Evolutionary conservation across 1,140 invertebrate species (phyloP).

Genomic region (Brachionus plicatilis): DNA sequence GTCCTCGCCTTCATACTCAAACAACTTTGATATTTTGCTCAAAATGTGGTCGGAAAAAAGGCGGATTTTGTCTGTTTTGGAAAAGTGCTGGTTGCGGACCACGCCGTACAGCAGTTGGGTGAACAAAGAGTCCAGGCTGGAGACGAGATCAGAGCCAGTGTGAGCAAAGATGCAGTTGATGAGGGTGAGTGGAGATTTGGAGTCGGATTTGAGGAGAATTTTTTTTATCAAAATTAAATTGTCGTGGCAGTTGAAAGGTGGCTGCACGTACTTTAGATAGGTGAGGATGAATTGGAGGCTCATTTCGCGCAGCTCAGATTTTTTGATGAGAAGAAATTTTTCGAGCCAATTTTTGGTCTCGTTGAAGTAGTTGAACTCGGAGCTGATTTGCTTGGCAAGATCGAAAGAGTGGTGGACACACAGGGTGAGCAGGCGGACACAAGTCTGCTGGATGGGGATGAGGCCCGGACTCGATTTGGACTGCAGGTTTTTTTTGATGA

Average conservation of each 20-base stretch:
- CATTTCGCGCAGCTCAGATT: conserved; percentile 27
- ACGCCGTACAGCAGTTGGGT: background rate
- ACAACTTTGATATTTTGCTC: background rate
- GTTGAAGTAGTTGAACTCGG: conserved; percentile 36
- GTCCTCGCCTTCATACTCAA: background rate
- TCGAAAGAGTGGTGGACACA: background rate
- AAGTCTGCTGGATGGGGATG: conserved; percentile 10
- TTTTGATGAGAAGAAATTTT: conserved; percentile 27
- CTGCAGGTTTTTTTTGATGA: background rate
- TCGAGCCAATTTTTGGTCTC: conserved; percentile 32
- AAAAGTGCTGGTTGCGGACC: background rate
- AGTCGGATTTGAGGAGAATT: background rate
- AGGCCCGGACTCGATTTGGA: background rate
- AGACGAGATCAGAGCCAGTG: background rate
- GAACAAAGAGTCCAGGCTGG: background rate
- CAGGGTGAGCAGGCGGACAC: background rate
- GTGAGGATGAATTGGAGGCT: background rate
- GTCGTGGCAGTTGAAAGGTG: background rate
- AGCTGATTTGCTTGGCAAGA: conserved; percentile 20
- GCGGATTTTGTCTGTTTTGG: conserved; percentile 17
- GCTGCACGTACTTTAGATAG: conserved; percentile 3
- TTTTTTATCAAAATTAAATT: background rate
- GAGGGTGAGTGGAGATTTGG: background rate
- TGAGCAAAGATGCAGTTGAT: background rate
- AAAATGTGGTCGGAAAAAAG: conserved; percentile 10